Conservation (phyloP, 1,140 invertebrate species). For the Phocides pigmalion region DNA sequence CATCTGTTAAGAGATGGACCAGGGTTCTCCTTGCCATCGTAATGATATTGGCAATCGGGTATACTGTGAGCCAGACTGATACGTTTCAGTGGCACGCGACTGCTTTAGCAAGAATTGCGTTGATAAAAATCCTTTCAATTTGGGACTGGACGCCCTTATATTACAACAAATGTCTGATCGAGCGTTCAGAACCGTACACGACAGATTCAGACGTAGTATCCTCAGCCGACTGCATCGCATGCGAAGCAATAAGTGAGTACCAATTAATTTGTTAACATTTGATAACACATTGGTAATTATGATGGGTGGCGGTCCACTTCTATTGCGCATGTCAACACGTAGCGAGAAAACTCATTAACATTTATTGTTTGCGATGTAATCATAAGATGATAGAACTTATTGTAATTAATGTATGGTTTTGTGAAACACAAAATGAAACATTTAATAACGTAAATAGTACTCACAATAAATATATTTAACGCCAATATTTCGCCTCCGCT, state of each 20-base stretch:
- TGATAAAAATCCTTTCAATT: constrained; percentile 88
- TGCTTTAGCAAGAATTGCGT: constrained; percentile 85
- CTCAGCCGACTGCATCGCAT: constrained; percentile 71
- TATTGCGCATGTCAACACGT: constrained; percentile 26
- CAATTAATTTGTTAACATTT: constrained; percentile 13
- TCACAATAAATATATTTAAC: too few species aligned
- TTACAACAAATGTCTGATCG: constrained; percentile 89
- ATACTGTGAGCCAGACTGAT: constrained; percentile 79
- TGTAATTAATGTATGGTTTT: too few species aligned
- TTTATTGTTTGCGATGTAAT: constrained; percentile 16
- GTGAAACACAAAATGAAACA: too few species aligned
- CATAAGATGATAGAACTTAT: too few species aligned
- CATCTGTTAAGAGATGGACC: constrained; percentile 84
- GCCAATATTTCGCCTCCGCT: too few species aligned
- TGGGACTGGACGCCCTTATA: constrained; percentile 93
- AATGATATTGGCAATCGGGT: constrained; percentile 70
- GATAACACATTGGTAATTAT: not conserved
- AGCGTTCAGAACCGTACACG: constrained; percentile 77
- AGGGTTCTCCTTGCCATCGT: constrained; percentile 64
- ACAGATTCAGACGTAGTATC: constrained; percentile 58
- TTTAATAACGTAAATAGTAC: too few species aligned
- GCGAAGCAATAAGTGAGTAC: constrained; percentile 79
- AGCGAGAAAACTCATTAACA: not conserved
- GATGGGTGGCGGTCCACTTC: too few species aligned
- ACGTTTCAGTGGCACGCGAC: constrained; percentile 85